Base-by-base conservation (phyloP, 2,888 invertebrate genomes). In the Eupithecia exiguata region DNA sequence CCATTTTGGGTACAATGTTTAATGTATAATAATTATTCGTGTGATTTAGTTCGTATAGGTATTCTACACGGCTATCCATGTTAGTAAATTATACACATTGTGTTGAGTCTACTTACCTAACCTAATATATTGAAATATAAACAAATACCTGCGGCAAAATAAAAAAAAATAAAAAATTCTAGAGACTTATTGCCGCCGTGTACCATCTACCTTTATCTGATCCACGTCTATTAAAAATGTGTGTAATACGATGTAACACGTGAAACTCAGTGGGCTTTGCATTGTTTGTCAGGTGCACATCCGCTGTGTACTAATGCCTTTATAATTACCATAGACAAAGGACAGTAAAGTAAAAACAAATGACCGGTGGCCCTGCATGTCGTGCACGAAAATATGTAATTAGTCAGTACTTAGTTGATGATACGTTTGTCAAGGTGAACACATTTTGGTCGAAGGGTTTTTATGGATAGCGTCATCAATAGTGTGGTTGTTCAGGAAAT, bases 311-410 rank as follows among this genome's bases (percentile, higher is more conserved):
- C 69, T 75, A 70, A 75, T 75, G 70, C 25, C 25, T 75, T 72
- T 75, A 70, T 75, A 75, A 75, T 75, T 75, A 75, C 70, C 70
- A 66, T 72, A 72, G 63, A 75, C 72, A 75, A 72, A 68, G 75
- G 72, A 75, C 72, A 74, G 63, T 62, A 71, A 67, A 40, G 62
- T 61, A 68, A 49, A 71, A 72, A 40, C 35, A 14, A 67, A 72
- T 67, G 62, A 25, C 30, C 63, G 62, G 35, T 38, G 68, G 38
- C 63, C 70, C 70, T 68, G 71, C 43, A 46, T 63, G 53, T 63
- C 65, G 66, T 25, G 30, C 71, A 71, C 62, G 67, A 68, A 68
- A 70, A 61, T 61, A 40, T 38, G 70, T 65, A 46, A 70, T 73
- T 71, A 69, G 69, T 69, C 40, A 40, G 46, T 70, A 66, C 43